These are phyloP conservation scores for Megaustenia siamemsis DNA, from an alignment of 2,888 invertebrate genomes.

Conservation along the genomic window DNA sequence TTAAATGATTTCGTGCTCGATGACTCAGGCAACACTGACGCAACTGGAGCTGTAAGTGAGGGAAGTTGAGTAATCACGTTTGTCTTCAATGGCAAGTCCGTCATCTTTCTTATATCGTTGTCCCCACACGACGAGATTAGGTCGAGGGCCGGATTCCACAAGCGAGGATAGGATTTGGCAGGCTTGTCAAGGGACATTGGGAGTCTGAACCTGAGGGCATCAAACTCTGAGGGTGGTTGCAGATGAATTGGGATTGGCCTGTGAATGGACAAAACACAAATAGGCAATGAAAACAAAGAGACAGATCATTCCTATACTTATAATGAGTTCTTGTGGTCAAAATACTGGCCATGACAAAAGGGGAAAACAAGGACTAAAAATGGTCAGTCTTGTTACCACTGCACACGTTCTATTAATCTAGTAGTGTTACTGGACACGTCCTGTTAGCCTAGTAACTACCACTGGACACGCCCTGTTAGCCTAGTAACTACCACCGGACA, in stretches of 20 bases:
- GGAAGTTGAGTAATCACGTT: neutral
- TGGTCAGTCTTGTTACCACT: too few relatives aligned
- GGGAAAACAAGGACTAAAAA: too few relatives aligned
- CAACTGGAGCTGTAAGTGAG: too few relatives aligned
- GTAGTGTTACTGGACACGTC: too few relatives aligned
- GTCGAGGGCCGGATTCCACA: constrained; percentile 53
- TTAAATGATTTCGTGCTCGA: neutral
- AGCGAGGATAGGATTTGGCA: neutral
- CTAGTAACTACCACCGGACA: too few relatives aligned
- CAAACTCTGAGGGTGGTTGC: neutral
- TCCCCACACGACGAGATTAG: constrained; percentile 15
- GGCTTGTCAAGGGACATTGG: neutral
- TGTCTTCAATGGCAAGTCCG: neutral
- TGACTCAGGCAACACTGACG: neutral
- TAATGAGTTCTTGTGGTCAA: too few relatives aligned
- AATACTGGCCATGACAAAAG: too few relatives aligned
- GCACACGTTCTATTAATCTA: too few relatives aligned
- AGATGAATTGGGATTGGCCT: constrained; percentile 52
- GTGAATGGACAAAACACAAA: constrained; percentile 11
- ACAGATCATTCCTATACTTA: too few relatives aligned
- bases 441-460: too few relatives aligned
- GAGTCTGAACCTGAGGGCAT: neutral
- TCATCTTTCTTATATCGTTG: neutral
- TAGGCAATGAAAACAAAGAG: neutral
- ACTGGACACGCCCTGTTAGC: too few relatives aligned